Evolutionary conservation across 2,888 invertebrate genomes (phyloP).

Genomic region (Capitulum mitella): DNA sequence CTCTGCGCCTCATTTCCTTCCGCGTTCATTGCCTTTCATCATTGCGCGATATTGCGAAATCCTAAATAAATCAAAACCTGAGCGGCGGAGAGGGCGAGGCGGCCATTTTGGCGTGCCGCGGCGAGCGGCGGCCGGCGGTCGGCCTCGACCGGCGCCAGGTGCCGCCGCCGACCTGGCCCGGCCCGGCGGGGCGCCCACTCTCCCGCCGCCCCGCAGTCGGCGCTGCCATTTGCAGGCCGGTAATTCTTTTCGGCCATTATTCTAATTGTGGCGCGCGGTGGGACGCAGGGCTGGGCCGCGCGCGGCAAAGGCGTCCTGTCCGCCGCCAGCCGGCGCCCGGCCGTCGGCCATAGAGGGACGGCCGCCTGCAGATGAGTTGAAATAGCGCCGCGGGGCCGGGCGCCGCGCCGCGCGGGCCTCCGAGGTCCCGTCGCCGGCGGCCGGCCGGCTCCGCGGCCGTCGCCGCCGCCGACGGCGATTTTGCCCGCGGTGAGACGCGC

Average conservation of each 20-base stretch:
- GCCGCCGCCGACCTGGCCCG: neutral
- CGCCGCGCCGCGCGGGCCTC: no score
- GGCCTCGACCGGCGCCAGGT: no score
- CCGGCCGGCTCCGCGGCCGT: no score
- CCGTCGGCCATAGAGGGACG: neutral
- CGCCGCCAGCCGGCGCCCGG: neutral
- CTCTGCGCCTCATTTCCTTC: conserved; percentile 5
- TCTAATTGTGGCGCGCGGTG: neutral
- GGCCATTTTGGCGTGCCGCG: no score
- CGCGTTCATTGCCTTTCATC: conserved; percentile 4
- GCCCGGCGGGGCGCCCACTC: neutral
- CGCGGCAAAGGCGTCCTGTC: neutral
- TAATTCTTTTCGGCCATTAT: conserved; percentile 21
- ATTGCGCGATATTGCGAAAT: conserved; percentile 2
- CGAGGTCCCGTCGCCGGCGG: no score
- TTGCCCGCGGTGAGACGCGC: no score
- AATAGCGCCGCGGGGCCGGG: no score
- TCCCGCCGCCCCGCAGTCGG: neutral
- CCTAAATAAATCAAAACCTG: no score
- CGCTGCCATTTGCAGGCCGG: neutral
- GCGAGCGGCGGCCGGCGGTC: no score
- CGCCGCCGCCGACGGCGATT: no score
- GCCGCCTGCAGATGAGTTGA: neutral
- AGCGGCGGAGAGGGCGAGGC: no score
- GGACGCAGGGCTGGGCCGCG: neutral